Evolutionary conservation across 1,140 invertebrate genomes (phyloP).

Genomic region (Parasteatoda tepidariorum): DNA sequence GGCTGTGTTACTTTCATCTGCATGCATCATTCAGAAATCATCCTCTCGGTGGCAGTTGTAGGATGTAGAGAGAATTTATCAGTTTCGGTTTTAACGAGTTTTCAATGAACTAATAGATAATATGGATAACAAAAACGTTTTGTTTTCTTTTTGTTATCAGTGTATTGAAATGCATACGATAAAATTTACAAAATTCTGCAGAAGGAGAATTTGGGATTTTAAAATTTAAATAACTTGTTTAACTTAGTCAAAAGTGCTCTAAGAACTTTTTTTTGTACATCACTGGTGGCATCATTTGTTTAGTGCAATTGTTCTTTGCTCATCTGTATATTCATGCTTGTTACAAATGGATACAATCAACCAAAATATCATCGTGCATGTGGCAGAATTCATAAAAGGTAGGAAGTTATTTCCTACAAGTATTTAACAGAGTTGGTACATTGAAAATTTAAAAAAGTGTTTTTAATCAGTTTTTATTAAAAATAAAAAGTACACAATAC

Average conservation of each 20-base stretch:
- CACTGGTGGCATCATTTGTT: background rate
- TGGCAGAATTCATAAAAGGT: constrained; percentile 63
- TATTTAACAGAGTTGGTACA: too few species aligned
- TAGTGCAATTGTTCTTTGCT: background rate
- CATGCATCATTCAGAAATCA: constrained; percentile 43
- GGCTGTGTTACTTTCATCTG: constrained; percentile 33
- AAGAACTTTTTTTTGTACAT: background rate
- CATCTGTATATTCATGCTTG: constrained; percentile 10
- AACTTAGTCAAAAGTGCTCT: background rate
- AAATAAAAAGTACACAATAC: too few species aligned
- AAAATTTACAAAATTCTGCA: background rate
- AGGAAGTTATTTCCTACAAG: too few species aligned
- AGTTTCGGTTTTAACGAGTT: too few species aligned
- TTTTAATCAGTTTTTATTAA: too few species aligned
- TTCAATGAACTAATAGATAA: too few species aligned
- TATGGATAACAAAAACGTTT: too few species aligned
- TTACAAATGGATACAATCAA: constrained; percentile 45
- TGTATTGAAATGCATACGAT: background rate
- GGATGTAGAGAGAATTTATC: background rate
- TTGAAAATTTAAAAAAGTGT: too few species aligned
- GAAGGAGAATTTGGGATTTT: background rate
- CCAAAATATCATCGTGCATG: constrained; percentile 57
- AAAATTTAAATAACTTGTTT: background rate
- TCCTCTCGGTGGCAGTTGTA: background rate
- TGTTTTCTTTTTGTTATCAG: too few species aligned